Percentiles rank a stretch among this genome's conserved stretches.
phyloP scores from a whole-genome alignment of 2,113 vertebrate species.

The Brienomyrus longianalis region DNA sequence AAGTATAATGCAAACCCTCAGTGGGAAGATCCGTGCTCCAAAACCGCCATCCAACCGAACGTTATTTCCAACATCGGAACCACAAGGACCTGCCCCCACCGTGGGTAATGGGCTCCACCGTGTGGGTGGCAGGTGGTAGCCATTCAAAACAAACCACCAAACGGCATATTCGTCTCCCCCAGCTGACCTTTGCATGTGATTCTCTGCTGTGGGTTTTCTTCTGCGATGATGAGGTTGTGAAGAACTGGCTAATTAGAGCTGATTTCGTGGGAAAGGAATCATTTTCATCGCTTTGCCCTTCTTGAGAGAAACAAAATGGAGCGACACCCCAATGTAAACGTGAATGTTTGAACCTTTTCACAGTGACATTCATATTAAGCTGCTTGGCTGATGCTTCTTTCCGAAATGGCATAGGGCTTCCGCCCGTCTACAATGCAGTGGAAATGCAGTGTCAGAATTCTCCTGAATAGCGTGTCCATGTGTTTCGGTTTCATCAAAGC shows the following conservation, averaged over 20 bases:
- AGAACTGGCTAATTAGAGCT: background rate
- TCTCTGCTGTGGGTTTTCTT: background rate
- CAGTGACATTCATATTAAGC: background rate
- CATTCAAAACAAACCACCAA: background rate
- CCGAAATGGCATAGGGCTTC: background rate
- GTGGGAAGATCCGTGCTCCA: background rate
- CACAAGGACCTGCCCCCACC: background rate
- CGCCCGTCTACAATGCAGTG: background rate
- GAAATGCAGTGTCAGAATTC: background rate
- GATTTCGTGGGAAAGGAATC: background rate
- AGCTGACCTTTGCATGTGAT: background rate
- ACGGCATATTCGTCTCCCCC: background rate
- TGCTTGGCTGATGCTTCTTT: background rate
- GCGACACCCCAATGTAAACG: background rate
- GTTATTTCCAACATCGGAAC: background rate
- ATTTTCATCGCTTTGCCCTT: background rate
- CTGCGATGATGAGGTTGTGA: background rate
- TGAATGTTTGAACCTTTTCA: background rate
- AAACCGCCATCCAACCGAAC: background rate
- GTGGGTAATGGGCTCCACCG: background rate
- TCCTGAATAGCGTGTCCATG: background rate
- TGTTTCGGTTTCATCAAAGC: background rate
- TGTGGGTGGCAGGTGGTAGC: background rate
- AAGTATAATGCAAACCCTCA: background rate
- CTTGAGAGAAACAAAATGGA: background rate